Conservation (phyloP, 2,797 vertebrate species). For the Agapornis canus region DNA sequence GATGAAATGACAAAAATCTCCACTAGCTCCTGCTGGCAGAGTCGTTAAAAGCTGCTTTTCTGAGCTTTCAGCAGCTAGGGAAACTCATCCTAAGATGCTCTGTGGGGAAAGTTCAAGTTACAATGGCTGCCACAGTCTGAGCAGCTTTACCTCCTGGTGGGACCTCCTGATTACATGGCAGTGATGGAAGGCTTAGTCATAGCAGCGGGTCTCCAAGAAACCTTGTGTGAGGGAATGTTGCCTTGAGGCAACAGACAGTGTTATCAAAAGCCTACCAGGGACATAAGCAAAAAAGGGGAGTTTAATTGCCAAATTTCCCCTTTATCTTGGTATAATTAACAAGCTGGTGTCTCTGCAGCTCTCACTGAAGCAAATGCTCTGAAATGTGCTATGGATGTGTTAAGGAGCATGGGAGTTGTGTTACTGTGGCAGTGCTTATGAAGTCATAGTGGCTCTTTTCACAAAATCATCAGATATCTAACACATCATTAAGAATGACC, state of each 20-base stretch:
- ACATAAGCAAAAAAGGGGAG: background rate
- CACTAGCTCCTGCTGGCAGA: background rate
- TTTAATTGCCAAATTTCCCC: slow-evolving; percentile 43
- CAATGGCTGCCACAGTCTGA: slow-evolving; percentile 34
- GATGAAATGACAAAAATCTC: background rate
- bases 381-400: background rate
- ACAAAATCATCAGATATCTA: background rate
- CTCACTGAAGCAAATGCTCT: background rate
- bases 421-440: background rate
- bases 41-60: slow-evolving; percentile 1
- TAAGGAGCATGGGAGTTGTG: background rate
- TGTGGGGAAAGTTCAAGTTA: background rate
- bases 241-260: background rate
- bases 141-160: slow-evolving; percentile 6
- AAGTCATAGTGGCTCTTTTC: background rate
- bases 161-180: background rate
- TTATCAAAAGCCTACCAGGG: slow-evolving; percentile 44
- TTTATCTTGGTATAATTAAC: slow-evolving; percentile 56
- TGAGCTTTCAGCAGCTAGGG: background rate
- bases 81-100: slow-evolving; percentile 5
- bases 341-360: background rate
- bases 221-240: background rate
- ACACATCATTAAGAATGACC: background rate
- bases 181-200: slow-evolving; percentile 27
- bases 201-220: slow-evolving; percentile 47